A percentile compares a stretch with the other conserved stretches of the same genome.
Conservation (phyloP, 2,888 invertebrate species). For the Brachyopa scutellaris region DNA sequence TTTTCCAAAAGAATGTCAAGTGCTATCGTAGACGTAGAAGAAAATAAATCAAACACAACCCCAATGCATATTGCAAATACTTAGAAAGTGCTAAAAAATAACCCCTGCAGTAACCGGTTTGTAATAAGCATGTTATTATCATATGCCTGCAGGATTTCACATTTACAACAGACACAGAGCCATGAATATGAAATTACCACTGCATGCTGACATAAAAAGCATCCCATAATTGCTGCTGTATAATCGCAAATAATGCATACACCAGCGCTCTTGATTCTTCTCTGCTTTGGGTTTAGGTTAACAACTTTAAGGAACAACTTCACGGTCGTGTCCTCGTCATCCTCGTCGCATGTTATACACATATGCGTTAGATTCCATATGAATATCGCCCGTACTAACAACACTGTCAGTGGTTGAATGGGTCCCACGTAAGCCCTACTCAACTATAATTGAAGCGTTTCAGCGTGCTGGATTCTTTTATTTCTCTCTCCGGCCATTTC, state of each 20-base stretch:
- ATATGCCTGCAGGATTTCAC: slow-evolving; percentile 37
- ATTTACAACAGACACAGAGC: slow-evolving; percentile 52
- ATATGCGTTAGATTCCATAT: slow-evolving; percentile 11
- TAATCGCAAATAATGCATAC: slow-evolving; percentile 53
- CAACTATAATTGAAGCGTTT: slow-evolving; percentile 57
- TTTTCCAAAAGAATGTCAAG: slow-evolving; percentile 9
- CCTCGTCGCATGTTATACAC: neutral
- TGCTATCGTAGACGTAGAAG: neutral
- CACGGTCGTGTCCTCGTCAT: slow-evolving; percentile 67
- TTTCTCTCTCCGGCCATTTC: slow-evolving; percentile 24
- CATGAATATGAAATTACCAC: slow-evolving; percentile 69
- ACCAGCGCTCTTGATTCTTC: slow-evolving; percentile 11
- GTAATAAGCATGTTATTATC: slow-evolving; percentile 25
- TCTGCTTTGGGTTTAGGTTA: slow-evolving; percentile 56
- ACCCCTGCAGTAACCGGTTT: neutral
- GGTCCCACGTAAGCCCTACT: slow-evolving; percentile 38
- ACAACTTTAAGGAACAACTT: slow-evolving; percentile 67
- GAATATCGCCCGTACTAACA: slow-evolving; percentile 10
- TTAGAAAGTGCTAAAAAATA: neutral
- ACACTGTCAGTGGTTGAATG: slow-evolving; percentile 4
- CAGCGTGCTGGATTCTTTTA: slow-evolving; percentile 36
- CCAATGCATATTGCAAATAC: slow-evolving; percentile 24
- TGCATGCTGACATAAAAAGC: slow-evolving; percentile 65
- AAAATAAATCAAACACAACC: slow-evolving; percentile 4
- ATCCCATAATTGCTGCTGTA: slow-evolving; percentile 61